phyloP scores from a whole-genome alignment of 2,888 invertebrate species.

The Agriopis marginaria region DNA sequence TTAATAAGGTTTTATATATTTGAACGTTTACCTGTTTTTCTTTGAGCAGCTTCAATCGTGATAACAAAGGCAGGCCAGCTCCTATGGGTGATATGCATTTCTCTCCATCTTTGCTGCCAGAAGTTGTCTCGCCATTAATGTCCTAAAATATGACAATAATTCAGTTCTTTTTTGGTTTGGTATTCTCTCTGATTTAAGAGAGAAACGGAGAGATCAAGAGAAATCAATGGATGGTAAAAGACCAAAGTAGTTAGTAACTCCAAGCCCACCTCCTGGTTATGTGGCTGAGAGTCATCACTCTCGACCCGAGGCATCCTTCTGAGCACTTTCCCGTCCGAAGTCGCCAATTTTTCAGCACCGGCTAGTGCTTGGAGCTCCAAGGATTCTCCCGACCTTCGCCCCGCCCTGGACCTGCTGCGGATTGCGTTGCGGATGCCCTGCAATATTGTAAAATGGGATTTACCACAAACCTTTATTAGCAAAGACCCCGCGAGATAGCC shows the following conservation, averaged over 20 bases:
- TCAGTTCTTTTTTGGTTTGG: no score
- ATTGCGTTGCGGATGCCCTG: slow-evolving; percentile 87
- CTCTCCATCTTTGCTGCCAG: slow-evolving; percentile 83
- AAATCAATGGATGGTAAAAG: no score
- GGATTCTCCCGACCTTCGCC: slow-evolving; percentile 87
- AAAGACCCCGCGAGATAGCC: no score
- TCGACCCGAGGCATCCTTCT: slow-evolving; percentile 91
- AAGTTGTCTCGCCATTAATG: slow-evolving; percentile 73
- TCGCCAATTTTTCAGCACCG: slow-evolving; percentile 69
- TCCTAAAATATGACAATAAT: slow-evolving; percentile 61
- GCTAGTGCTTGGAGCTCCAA: slow-evolving; percentile 85
- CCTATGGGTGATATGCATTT: slow-evolving; percentile 92
- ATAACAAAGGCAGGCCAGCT: slow-evolving; percentile 93
- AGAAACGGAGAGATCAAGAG: no score
- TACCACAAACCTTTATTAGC: no score
- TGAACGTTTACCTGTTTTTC: slow-evolving; percentile 90
- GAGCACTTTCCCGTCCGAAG: slow-evolving; percentile 84
- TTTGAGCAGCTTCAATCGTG: slow-evolving; percentile 92
- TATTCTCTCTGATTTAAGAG: no score
- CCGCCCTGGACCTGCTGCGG: slow-evolving; percentile 84
- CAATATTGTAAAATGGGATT: slow-evolving; percentile 36
- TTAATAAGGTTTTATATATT: background rate
- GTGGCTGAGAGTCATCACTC: slow-evolving; percentile 89
- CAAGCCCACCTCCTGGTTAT: slow-evolving; percentile 64
- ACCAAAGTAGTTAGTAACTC: no score